Percentiles rank a stretch among this genome's conserved stretches.
These are phyloP conservation scores for Pocillopora verrucosa DNA, from an alignment of 64 coral and sea anemone species.

Conservation along the genomic window DNA sequence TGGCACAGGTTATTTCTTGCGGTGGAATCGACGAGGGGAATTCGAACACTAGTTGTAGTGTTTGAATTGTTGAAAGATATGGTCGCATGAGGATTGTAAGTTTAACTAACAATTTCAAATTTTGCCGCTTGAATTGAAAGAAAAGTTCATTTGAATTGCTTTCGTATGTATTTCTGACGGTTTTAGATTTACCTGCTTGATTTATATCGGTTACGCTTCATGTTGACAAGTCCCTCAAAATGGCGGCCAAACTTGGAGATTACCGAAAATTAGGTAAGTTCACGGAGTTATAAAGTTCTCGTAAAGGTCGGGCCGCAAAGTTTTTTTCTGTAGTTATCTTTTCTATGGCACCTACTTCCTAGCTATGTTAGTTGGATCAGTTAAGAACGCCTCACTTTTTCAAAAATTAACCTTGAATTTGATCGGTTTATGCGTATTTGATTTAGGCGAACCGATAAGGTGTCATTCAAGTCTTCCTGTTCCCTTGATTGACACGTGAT, in stretches of 20 bases:
- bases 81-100: too few species aligned
- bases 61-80: too few species aligned
- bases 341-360: not conserved
- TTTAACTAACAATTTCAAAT: too few species aligned
- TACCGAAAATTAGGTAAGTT: conserved; percentile 11
- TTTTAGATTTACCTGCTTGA: not conserved
- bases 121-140: too few species aligned
- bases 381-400: not conserved
- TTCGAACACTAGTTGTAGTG: too few species aligned
- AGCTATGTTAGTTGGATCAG: not conserved
- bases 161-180: not conserved
- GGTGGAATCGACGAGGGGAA: too few species aligned
- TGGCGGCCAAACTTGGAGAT: not conserved
- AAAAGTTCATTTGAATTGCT: not conserved
- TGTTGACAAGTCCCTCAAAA: not conserved
- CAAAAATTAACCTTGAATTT: not conserved
- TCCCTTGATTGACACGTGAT: too few species aligned
- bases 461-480: too few species aligned
- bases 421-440: too few species aligned
- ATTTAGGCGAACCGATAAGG: too few species aligned
- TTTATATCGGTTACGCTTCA: not conserved
- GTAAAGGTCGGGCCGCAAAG: conserved; percentile 6
- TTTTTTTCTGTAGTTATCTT: too few species aligned
- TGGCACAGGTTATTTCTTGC: too few species aligned
- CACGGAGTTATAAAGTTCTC: not conserved